Base-by-base conservation (phyloP, 2,888 invertebrate genomes). In the Ornithoptera priamus region DNA sequence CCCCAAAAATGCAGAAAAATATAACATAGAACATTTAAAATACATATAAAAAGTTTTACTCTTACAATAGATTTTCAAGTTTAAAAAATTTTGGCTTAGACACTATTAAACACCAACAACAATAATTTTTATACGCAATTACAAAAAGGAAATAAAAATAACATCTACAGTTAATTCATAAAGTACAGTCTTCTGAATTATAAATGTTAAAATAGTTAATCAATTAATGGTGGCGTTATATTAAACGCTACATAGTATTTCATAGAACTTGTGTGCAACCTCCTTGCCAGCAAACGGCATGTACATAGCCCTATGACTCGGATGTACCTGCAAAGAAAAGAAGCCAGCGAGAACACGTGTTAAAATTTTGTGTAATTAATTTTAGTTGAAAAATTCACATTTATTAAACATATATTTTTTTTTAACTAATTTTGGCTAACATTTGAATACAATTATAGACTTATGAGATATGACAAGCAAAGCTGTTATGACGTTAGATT, bases 271-370 rank as follows among this genome's bases (percentile, higher is more conserved):
- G 75, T 90, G 87, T 1, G 86, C 75, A 12, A 89, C 57, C 76
- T 92, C 92, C 53, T 86, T 78, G 22, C 92, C 92, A 1, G 78
- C 85, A 69, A 88, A 92, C 0, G 90, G 86, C 1, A 92, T 81
- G 73, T 92, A 92, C 84, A 90, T 74, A 1, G 71, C 76, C 68
- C 83, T 84, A 81, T 91, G 92, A 72, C 88, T 89, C 0, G 86
- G 87, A 59, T 92, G 92, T 18, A 91, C 81, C 91, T 92, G 86
- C 56, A 85, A 77, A 68, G n/a, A 80, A 30, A 71, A 71, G 75
- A 73, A 53, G 0, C 10, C 5, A 17, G 39, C 10, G 7, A 39
- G 4, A 1, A 39, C 10, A 39, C 6, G 10, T 39, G 50, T 50
- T 12, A 5, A 18, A 18, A 10, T 8, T 39, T 39, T 39, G 1